Conservation (phyloP, 2,888 invertebrate genomes). For the Drosophila trichaetosa region DNA sequence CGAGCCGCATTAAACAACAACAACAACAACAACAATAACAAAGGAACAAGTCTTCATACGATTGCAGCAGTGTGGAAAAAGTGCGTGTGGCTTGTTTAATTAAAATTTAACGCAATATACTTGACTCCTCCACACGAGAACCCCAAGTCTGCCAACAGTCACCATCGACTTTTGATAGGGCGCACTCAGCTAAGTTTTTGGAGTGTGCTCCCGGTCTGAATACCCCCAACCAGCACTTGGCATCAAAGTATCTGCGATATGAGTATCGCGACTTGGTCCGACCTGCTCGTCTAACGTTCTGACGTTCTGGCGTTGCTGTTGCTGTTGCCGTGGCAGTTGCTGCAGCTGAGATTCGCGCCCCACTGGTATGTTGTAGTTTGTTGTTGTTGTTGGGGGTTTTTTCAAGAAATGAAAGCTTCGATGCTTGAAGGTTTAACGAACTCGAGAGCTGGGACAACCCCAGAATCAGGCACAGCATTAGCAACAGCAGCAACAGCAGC, state of each 20-base stretch:
- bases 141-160: conserved; percentile 6
- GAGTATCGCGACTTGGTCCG: conserved; percentile 57
- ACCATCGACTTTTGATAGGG: conserved; percentile 41
- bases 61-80: conserved; percentile 26
- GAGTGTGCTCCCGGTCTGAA: conserved; percentile 42
- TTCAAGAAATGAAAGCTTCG: conserved; percentile 73
- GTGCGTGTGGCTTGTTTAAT: conserved; percentile 66
- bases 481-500: neutral
- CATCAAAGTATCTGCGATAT: conserved; percentile 58
- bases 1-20: conserved; percentile 2
- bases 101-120: conserved; percentile 71
- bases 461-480: conserved; percentile 6
- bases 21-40: conserved; percentile 2
- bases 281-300: conserved; percentile 18
- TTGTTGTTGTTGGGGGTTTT: conserved; percentile 34
- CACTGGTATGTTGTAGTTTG: conserved; percentile 53
- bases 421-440: conserved; percentile 79
- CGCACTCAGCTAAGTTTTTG: conserved; percentile 45
- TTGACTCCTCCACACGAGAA: conserved; percentile 33
- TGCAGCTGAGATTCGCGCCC: conserved; percentile 56
- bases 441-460: conserved; percentile 43
- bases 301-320: conserved; percentile 6
- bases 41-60: neutral
- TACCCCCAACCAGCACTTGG: conserved; percentile 40
- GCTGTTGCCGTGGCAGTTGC: conserved; percentile 2